phyloP scores from a whole-genome alignment of 2,888 invertebrate species.

The Troilus luridus region DNA sequence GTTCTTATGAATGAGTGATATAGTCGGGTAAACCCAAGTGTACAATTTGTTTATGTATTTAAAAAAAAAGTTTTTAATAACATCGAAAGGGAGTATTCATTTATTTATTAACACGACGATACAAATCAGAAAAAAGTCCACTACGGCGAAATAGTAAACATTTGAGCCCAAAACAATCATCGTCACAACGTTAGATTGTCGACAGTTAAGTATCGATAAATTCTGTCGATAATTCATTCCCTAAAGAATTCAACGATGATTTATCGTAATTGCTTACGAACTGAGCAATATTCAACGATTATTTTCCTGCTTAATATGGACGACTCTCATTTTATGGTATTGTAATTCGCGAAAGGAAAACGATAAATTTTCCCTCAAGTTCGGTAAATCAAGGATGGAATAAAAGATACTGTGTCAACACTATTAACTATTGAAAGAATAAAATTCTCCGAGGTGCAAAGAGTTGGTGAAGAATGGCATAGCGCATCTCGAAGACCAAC shows the following conservation, averaged over 20 bases:
- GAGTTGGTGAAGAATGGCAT: background rate
- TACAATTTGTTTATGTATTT: no score
- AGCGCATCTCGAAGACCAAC: background rate
- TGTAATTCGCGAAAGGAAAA: background rate
- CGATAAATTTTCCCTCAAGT: background rate
- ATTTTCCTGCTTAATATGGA: background rate
- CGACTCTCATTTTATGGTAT: background rate
- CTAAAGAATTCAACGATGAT: background rate
- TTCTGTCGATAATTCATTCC: background rate
- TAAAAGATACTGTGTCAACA: conserved; percentile 9
- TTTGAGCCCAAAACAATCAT: background rate
- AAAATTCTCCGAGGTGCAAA: background rate
- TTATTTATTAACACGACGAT: background rate
- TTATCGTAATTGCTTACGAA: background rate
- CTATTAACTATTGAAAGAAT: background rate
- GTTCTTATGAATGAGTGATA: no score
- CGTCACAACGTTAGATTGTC: background rate
- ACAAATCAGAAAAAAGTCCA: background rate
- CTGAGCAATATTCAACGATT: background rate
- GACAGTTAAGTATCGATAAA: background rate
- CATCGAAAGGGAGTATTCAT: background rate
- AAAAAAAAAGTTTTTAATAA: no score
- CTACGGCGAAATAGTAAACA: background rate
- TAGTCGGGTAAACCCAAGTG: no score
- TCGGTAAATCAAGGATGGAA: background rate